phyloP scores from a whole-genome alignment of 1,140 invertebrate genomes.

The Brachionus paranguensis region DNA sequence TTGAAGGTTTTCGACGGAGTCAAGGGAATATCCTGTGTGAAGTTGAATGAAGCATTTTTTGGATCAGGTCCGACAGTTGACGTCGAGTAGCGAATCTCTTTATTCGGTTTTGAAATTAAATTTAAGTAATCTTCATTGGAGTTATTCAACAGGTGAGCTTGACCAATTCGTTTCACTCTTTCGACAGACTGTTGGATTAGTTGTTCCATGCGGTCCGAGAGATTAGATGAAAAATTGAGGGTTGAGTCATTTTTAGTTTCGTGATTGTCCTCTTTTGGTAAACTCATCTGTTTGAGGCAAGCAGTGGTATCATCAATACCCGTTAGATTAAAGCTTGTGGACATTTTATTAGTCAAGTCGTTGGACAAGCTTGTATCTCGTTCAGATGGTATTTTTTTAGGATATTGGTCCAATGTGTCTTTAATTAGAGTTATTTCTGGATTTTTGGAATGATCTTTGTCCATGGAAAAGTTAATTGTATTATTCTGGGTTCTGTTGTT shows the following conservation, averaged over 20 bases:
- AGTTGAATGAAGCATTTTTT: neutral
- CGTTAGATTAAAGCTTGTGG: neutral
- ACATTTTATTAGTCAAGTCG: neutral
- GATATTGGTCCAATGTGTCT: neutral
- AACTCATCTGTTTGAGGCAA: neutral
- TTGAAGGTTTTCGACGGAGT: neutral
- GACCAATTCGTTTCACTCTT: slow-evolving; percentile 8
- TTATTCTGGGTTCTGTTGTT: neutral
- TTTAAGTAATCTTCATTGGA: neutral
- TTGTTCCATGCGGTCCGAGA: neutral
- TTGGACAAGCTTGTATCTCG: neutral
- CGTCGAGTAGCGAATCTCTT: neutral
- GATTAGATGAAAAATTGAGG: neutral
- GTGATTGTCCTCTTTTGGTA: neutral
- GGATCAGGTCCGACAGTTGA: neutral
- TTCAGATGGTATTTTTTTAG: neutral
- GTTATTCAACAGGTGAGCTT: neutral
- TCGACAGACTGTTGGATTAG: slow-evolving; percentile 12
- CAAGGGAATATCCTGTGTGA: neutral
- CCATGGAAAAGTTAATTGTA: neutral
- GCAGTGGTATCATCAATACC: neutral
- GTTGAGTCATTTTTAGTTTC: neutral
- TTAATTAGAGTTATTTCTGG: neutral
- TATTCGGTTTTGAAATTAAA: neutral
- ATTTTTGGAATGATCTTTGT: neutral